Conservation (phyloP, 92 coral and sea anemone genomes). For the Umimayanthus chanpuru region DNA sequence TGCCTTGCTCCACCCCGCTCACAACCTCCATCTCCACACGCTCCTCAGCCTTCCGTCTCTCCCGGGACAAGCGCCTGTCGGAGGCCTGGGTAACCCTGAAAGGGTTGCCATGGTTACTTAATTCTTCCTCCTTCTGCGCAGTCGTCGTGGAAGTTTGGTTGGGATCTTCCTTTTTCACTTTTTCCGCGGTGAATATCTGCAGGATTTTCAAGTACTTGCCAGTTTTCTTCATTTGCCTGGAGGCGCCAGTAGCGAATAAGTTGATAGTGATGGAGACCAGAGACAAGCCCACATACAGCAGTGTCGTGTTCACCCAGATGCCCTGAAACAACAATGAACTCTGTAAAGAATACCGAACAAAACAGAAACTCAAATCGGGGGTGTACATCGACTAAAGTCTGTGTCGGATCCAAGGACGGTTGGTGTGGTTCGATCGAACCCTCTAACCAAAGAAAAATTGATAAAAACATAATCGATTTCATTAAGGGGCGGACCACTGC, state of each 20-base stretch:
- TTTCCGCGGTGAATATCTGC: constrained; percentile 60
- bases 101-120: not conserved
- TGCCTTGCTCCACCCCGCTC: not conserved
- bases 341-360: constrained; percentile 71
- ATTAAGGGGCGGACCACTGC: too few species aligned
- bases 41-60: not conserved
- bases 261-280: constrained; percentile 89
- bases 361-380: constrained; percentile 64
- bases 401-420: not conserved
- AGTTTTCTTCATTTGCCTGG: constrained; percentile 85
- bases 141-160: not conserved
- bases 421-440: too few species aligned
- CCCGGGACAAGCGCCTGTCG: constrained; percentile 4
- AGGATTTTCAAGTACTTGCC: constrained; percentile 72
- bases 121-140: constrained; percentile 6
- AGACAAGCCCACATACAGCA: constrained; percentile 83
- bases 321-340: constrained; percentile 92
- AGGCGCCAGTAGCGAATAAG: constrained; percentile 78
- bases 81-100: not conserved
- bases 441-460: too few species aligned
- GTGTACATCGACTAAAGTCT: constrained; percentile 50
- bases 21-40: constrained; percentile 6
- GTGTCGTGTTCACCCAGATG: constrained; percentile 84
- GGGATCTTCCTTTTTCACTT: constrained; percentile 8
- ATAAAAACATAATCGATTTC: too few species aligned